Conservation (phyloP, 2,888 invertebrate species). For the Pharmacophagus antenor region DNA sequence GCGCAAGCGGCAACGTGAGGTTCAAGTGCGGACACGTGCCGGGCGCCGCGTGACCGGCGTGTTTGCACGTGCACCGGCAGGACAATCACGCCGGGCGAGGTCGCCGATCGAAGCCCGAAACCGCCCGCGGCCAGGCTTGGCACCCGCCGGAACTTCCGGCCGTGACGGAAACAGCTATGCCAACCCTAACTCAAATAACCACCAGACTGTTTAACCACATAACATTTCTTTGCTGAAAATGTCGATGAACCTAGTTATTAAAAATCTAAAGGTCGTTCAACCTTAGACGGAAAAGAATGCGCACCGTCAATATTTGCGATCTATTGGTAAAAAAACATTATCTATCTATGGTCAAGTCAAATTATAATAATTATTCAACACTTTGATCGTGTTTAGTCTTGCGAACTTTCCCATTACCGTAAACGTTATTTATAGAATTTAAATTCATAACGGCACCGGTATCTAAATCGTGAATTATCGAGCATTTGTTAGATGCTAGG, state of each 20-base stretch:
- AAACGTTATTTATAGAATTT: background rate
- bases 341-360: background rate
- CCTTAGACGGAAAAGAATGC: too few species aligned
- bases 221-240: too few species aligned
- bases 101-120: constrained; percentile 41
- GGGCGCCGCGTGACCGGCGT: constrained; percentile 63
- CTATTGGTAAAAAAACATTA: background rate
- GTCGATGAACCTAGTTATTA: too few species aligned
- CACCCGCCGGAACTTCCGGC: background rate
- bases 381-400: background rate
- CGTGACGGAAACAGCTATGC: background rate
- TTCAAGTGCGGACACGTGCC: constrained; percentile 71
- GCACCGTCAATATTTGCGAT: too few species aligned
- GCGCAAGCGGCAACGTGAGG: constrained; percentile 75
- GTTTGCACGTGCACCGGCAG: constrained; percentile 53
- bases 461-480: background rate
- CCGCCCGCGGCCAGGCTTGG: constrained; percentile 10
- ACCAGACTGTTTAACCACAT: background rate
- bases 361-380: background rate
- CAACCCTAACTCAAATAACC: background rate
- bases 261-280: too few species aligned
- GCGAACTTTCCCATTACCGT: background rate
- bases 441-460: background rate
- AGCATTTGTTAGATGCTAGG: constrained; percentile 1
- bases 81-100: constrained; percentile 51